Conservation (phyloP, 2,888 invertebrate genomes). For the Podabrus alpinus region DNA sequence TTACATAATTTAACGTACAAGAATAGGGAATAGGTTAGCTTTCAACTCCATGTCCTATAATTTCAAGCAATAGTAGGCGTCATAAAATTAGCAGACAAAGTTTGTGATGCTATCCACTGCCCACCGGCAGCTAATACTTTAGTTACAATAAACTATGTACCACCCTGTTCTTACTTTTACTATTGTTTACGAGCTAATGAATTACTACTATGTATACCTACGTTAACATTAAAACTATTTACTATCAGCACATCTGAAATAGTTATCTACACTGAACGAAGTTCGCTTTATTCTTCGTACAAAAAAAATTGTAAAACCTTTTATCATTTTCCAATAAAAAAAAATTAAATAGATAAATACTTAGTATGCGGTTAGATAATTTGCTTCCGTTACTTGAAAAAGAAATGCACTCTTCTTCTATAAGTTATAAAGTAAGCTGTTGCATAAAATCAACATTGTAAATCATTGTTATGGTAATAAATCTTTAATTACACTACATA, state of each 20-base stretch:
- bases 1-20: constrained; percentile 6
- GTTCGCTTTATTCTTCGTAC: neutral
- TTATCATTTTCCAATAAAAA: neutral
- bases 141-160: constrained; percentile 26
- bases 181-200: constrained; percentile 31
- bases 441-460: neutral
- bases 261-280: neutral
- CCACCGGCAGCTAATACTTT: constrained; percentile 33
- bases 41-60: constrained; percentile 25
- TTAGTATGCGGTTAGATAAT: too few species aligned
- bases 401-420: too few species aligned
- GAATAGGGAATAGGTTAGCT: constrained; percentile 10
- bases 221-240: neutral
- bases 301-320: neutral
- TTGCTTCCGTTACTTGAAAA: too few species aligned
- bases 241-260: neutral
- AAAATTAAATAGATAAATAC: too few species aligned
- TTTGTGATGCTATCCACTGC: constrained; percentile 38
- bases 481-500: constrained; percentile 1
- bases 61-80: constrained; percentile 29
- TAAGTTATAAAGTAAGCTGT: neutral
- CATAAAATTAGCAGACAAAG: constrained; percentile 36
- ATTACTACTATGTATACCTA: constrained; percentile 21
- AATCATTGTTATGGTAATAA: neutral
- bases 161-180: constrained; percentile 26